Base-by-base conservation (phyloP, 1,140 invertebrate species). In the Hormaphis cornu region DNA sequence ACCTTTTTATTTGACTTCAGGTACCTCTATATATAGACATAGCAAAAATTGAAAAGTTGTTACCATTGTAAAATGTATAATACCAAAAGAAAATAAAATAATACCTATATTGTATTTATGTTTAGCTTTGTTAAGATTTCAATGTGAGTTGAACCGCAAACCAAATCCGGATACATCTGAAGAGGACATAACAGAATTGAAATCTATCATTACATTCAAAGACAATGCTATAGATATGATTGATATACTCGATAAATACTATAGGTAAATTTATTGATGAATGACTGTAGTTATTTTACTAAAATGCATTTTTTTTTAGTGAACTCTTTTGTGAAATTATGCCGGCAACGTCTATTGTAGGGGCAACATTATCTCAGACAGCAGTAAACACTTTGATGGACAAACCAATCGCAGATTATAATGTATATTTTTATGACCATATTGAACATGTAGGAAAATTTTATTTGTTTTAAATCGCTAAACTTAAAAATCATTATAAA, bases 41-140 rank as follows among this genome's bases (percentile, higher is more conserved):
- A n/a, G n/a, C n/a, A n/a, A n/a, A n/a, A n/a, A n/a, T n/a, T n/a
- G n/a, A n/a, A n/a, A n/a, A n/a, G n/a, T n/a, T n/a, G n/a, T n/a
- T n/a, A n/a, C n/a, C n/a, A n/a, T n/a, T n/a, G n/a, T n/a, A n/a
- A n/a, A n/a, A n/a, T n/a, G n/a, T 37, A 6, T 26, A 33, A 3
- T 73, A 30, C 77, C 79, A 44, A 79, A 80, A 75, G 63, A 75
- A 74, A 69, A 40, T 74, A 10, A 70, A 73, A 22, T 74, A 26
- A 2, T 18, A 3, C 7, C 50, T 28, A 26, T 16, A 28, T 72
- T 72, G 20, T 71, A 70, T 46, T 54, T 30, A 20, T 63, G n/a
- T 66, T 70, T 76, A 85, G 85, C 88, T 72, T 77, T 94, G 28
- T 78, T 91, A 53, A 83, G 87, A 73, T 95, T 94, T 76, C 82